These are phyloP conservation scores for Herpetotheres cachinnans DNA, from an alignment of 2,113 vertebrate species.

Conservation along the genomic window DNA sequence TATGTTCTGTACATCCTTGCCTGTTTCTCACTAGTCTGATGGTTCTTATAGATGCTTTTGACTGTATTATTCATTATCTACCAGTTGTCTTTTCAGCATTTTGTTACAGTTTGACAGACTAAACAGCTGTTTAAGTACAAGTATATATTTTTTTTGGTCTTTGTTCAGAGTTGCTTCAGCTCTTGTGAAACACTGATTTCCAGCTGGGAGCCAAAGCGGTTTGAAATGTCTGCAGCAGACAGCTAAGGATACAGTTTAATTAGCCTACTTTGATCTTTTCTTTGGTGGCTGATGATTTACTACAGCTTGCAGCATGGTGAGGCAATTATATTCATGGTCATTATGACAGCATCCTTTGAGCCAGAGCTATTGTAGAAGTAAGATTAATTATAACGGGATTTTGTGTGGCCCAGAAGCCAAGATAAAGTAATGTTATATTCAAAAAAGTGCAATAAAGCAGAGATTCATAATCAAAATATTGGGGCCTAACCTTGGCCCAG, in stretches of 20 bases:
- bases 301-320: slow-evolving; percentile 52
- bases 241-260: slow-evolving; percentile 62
- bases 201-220: slow-evolving; percentile 58
- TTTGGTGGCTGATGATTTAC: slow-evolving; percentile 57
- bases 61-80: neutral
- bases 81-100: neutral
- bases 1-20: neutral
- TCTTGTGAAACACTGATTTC: slow-evolving; percentile 49
- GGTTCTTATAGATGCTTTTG: neutral
- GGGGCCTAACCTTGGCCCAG: neutral
- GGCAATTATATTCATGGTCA: slow-evolving; percentile 62
- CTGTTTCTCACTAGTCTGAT: neutral
- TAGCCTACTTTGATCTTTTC: slow-evolving; percentile 62
- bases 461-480: slow-evolving; percentile 19
- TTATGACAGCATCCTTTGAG: slow-evolving; percentile 49
- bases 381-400: slow-evolving; percentile 59
- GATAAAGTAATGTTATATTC: slow-evolving; percentile 29
- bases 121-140: slow-evolving; percentile 53
- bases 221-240: slow-evolving; percentile 60
- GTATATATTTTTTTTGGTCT: slow-evolving; percentile 55
- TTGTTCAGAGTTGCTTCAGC: slow-evolving; percentile 43
- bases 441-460: slow-evolving; percentile 11
- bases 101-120: slow-evolving; percentile 9
- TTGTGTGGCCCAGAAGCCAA: slow-evolving; percentile 38
- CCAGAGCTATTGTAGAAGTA: slow-evolving; percentile 7